phyloP scores from a whole-genome alignment of 2,888 invertebrate genomes.

The Acanthococcus lagerstroemiae region DNA sequence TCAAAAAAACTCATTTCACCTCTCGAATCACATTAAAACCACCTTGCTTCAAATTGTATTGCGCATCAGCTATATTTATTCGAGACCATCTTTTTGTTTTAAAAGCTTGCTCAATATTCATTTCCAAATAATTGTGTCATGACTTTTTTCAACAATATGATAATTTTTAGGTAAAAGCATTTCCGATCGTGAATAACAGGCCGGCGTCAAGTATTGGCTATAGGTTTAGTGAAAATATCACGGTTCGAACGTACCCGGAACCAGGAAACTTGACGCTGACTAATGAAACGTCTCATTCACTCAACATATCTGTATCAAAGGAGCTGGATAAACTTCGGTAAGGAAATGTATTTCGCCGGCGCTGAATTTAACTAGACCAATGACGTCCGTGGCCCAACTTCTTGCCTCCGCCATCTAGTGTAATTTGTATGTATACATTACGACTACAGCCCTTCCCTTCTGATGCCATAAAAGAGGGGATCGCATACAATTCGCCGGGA shows the following conservation, averaged over 20 bases:
- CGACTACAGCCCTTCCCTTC: no score
- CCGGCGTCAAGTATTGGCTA: conserved; percentile 41
- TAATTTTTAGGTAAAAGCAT: conserved; percentile 47
- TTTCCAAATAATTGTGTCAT: background rate
- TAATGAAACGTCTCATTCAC: conserved; percentile 49
- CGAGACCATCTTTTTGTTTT: background rate
- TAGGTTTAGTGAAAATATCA: conserved; percentile 52
- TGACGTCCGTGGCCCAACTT: no score
- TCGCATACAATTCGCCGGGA: no score
- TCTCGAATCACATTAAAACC: no score
- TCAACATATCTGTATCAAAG: conserved; percentile 60
- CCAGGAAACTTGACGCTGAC: conserved; percentile 55
- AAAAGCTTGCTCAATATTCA: background rate
- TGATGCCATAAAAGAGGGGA: no score
- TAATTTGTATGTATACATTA: no score
- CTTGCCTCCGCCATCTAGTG: no score
- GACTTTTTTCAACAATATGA: no score
- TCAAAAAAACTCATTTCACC: no score
- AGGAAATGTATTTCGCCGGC: no score
- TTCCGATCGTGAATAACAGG: conserved; percentile 53
- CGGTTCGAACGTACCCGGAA: conserved; percentile 58
- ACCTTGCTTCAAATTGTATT: no score
- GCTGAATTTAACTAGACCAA: no score
- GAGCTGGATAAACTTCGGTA: conserved; percentile 39
- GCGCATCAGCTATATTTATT: background rate